Evolutionary conservation across 2,888 invertebrate species (phyloP).

Genomic region (Nomada ferruginata): DNA sequence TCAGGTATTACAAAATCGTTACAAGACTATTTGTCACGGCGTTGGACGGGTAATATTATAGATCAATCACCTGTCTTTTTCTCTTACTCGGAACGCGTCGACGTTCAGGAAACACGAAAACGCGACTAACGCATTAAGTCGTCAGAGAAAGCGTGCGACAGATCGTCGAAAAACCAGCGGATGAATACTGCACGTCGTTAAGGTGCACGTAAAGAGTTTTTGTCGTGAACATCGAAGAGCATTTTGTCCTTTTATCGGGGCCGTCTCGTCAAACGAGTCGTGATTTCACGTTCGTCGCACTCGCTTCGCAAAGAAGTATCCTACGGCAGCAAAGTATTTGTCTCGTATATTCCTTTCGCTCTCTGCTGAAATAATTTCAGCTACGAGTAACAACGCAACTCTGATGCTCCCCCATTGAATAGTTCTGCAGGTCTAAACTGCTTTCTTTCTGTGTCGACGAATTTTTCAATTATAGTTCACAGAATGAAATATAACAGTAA

Average conservation of each 20-base stretch:
- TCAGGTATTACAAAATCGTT: background rate
- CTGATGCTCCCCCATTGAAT: too few relatives aligned
- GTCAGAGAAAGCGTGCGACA: conserved; percentile 63
- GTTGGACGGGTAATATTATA: background rate
- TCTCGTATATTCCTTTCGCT: background rate
- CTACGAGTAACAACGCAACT: background rate
- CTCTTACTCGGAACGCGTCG: conserved; percentile 1
- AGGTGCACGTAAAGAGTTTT: conserved; percentile 34
- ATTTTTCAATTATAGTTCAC: too few relatives aligned
- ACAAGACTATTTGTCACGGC: too few relatives aligned
- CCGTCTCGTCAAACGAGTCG: background rate
- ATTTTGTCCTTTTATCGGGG: background rate
- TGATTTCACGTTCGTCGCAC: conserved; percentile 10
- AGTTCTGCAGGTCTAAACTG: too few relatives aligned
- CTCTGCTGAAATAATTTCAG: background rate
- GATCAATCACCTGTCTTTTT: conserved; percentile 17
- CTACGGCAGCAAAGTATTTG: background rate
- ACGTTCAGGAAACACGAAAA: conserved; percentile 42
- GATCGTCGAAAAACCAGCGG: conserved; percentile 31
- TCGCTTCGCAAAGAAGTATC: background rate
- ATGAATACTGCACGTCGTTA: conserved; percentile 51
- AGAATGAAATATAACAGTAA: too few relatives aligned
- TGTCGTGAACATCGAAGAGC: background rate
- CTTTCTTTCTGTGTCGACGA: too few relatives aligned
- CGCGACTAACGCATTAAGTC: conserved; percentile 48